phyloP scores from a whole-genome alignment of 2,797 vertebrate species.

The Danio albolineatus region DNA sequence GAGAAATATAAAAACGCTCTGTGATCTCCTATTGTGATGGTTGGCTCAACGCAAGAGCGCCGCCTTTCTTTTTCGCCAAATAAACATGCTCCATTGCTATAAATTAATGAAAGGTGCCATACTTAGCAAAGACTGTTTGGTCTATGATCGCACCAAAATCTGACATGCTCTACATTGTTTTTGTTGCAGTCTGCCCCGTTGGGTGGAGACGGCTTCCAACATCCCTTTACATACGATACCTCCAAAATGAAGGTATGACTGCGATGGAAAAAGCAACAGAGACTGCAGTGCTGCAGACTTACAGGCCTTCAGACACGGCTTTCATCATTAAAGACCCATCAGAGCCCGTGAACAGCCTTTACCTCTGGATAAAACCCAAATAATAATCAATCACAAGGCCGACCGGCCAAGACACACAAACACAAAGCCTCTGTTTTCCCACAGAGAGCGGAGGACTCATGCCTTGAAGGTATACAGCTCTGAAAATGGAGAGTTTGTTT shows the following conservation, averaged over 20 bases:
- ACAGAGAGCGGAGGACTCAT: background rate
- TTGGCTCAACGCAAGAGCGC: constrained; percentile 57
- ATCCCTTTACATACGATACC: constrained; percentile 14
- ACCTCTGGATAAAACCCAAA: constrained; percentile 64
- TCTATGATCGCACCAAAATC: constrained; percentile 12
- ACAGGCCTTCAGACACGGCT: constrained; percentile 60
- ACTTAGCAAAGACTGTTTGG: constrained; percentile 35
- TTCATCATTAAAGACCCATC: constrained; percentile 67
- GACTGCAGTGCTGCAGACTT: constrained; percentile 55
- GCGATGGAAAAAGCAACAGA: constrained; percentile 38
- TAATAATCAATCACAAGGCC: constrained; percentile 68
- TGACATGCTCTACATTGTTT: constrained; percentile 22
- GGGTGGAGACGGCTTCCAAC: constrained; percentile 29
- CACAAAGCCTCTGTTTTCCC: constrained; percentile 43
- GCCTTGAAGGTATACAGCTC: constrained; percentile 8
- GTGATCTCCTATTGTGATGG: constrained; percentile 63
- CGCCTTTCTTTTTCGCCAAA: constrained; percentile 58
- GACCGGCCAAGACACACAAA: constrained; percentile 60
- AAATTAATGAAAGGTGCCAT: constrained; percentile 38
- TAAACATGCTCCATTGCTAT: constrained; percentile 38
- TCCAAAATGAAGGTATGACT: constrained; percentile 51
- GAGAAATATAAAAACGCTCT: constrained; percentile 60
- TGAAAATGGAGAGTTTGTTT: constrained; percentile 8
- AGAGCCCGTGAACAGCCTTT: constrained; percentile 60
- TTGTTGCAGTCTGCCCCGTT: constrained; percentile 38